Conservation (phyloP, 2,888 invertebrate species). For the Ommatoiulus sabulosus region DNA sequence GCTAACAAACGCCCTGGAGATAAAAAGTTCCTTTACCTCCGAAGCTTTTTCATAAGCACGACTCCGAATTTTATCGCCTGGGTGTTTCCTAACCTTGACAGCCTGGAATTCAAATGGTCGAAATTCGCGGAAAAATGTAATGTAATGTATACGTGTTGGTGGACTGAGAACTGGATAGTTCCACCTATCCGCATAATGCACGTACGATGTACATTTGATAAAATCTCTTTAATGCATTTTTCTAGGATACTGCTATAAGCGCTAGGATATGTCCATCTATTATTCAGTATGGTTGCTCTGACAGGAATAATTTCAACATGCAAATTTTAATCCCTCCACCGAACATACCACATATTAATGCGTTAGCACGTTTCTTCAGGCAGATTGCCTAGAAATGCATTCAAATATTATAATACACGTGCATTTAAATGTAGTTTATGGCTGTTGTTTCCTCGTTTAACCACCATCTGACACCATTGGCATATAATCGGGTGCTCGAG, state of each 20-base stretch:
- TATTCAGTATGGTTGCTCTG: conserved; percentile 31
- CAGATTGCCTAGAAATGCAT: conserved; percentile 32
- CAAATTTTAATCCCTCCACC: conserved; percentile 25
- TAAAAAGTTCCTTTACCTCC: conserved; percentile 32
- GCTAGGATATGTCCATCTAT: background rate
- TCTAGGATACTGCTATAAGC: background rate
- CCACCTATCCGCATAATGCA: conserved; percentile 6
- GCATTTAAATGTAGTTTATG: conserved; percentile 21
- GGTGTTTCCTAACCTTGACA: conserved; percentile 44
- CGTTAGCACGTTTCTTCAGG: conserved; percentile 12
- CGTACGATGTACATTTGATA: conserved; percentile 33
- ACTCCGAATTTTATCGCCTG: conserved; percentile 12
- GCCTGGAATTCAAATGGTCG: conserved; percentile 1
- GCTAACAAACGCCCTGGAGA: conserved; percentile 24
- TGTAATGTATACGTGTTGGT: background rate
- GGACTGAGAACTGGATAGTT: background rate
- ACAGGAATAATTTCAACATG: conserved; percentile 37
- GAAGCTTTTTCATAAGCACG: background rate
- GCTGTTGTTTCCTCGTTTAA: conserved; percentile 19
- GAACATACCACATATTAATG: conserved; percentile 31
- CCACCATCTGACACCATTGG: conserved; percentile 41
- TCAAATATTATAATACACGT: conserved; percentile 3
- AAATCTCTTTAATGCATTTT: conserved; percentile 45
- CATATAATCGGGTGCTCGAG: conserved; percentile 9
- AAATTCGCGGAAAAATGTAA: background rate